Evolutionary conservation across 1,140 invertebrate genomes (phyloP), one percentile per base, ranked within the genome.

Genomic region (Lepidurus couesii): DNA sequence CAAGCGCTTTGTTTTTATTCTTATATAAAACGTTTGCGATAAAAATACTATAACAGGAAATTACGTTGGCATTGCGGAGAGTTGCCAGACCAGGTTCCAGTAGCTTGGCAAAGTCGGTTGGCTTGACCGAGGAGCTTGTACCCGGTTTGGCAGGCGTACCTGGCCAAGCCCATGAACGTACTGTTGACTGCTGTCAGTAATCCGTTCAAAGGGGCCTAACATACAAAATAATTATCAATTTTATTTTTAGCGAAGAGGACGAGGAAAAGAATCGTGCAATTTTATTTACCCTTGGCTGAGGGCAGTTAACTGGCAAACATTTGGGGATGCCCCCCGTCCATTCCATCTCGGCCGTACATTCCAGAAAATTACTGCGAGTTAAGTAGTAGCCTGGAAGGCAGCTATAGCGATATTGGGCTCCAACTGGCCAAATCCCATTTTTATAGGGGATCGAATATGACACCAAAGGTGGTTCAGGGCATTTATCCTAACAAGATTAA

Each of bases 21-120:
- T 8, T 42, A 78, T 8, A 79, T 80, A 24, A n/a, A 21, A 78
- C 44, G 77, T 26, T 9, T 13, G 16, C 9, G 13, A 78, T 21
- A 78, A 42, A n/a, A 7, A 1, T n/a, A 79, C 11, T 2, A 42
- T 4, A n/a, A 26, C 77, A 21, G 7, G n/a, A 26, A 13, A 80
- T 80, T 75, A 83, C 82, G 75, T 75, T 82, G 81, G 76, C 82
- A 83, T 74, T 81, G 81, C 7, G 82, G 82, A 10, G 73, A 76
- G 42, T 81, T 77, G 0, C 80, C 82, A 34, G 84, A 84, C 87
- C 86, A 87, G 16, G 81, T 81, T 7, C 86, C 86, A 74, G 82
- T 80, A 45, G 84, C 84, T 42, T 82, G 83, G 77, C 86, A 87
- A 47, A 83, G 82, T 24, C 83, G 79, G 4, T 81, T 82, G 0